Evolutionary conservation across 2,888 invertebrate species (phyloP).

Genomic region (Campoletis raptor): DNA sequence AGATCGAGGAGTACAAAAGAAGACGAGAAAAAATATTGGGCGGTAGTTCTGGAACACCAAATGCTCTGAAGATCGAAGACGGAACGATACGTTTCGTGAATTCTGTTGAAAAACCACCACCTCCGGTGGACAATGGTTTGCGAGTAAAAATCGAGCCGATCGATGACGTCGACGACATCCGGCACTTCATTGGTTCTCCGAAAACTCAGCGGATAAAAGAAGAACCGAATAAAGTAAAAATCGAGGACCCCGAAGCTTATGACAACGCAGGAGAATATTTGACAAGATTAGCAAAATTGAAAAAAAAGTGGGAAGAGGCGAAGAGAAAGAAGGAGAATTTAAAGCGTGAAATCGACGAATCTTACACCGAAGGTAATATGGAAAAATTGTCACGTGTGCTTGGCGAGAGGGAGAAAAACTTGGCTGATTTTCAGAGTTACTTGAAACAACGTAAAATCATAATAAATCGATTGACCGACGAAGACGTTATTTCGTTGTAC

Average conservation of each 20-base stretch:
- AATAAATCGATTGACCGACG: constrained; percentile 80
- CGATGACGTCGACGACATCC: constrained; percentile 17
- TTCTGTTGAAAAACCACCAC: constrained; percentile 29
- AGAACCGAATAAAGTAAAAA: background rate
- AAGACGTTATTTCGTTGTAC: constrained; percentile 80
- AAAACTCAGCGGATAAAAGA: background rate
- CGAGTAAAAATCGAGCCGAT: constrained; percentile 60
- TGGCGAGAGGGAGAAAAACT: constrained; percentile 77
- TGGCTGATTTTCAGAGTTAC: constrained; percentile 81
- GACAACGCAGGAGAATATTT: constrained; percentile 74
- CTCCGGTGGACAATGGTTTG: constrained; percentile 46
- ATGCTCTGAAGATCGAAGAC: constrained; percentile 71
- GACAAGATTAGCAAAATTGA: constrained; percentile 74
- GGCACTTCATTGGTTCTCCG: background rate
- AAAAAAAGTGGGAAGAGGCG: constrained; percentile 78
- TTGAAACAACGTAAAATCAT: constrained; percentile 81
- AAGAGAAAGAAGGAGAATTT: constrained; percentile 77
- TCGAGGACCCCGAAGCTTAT: constrained; percentile 55
- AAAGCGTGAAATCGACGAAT: constrained; percentile 74
- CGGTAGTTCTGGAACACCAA: constrained; percentile 62
- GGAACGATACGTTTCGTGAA: constrained; percentile 69
- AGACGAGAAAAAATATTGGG: constrained; percentile 82
- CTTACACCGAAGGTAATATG: constrained; percentile 77
- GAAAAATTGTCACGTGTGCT: constrained; percentile 79
- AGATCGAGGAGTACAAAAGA: constrained; percentile 83